phyloP scores from a whole-genome alignment of 2,888 invertebrate species.

The Schizotus pectinicornis region DNA sequence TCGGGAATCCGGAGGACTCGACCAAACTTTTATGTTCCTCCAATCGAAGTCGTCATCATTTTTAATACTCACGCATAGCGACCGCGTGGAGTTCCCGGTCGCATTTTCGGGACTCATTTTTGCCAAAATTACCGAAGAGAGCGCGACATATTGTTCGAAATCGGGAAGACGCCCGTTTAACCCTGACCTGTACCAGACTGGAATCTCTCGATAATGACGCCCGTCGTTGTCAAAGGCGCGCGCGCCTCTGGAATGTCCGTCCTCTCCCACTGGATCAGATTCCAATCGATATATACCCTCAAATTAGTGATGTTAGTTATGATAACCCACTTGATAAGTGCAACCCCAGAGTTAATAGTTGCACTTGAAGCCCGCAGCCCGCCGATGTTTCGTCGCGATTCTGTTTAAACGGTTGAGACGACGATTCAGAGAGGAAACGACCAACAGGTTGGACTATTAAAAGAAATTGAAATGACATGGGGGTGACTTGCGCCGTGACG shows the following conservation, averaged over 20 bases:
- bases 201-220: slow-evolving; percentile 11
- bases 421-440: background rate
- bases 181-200: slow-evolving; percentile 34
- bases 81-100: background rate
- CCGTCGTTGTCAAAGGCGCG: slow-evolving; percentile 21
- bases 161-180: slow-evolving; percentile 8
- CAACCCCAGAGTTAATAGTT: too few species aligned
- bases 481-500: background rate
- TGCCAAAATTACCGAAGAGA: slow-evolving; percentile 1
- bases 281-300: slow-evolving; percentile 25
- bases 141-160: slow-evolving; percentile 11
- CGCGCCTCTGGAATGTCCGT: slow-evolving; percentile 14
- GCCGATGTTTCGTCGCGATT: too few species aligned
- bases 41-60: slow-evolving; percentile 38
- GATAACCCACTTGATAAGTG: too few species aligned
- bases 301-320: slow-evolving; percentile 1
- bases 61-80: background rate
- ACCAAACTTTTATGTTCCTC: slow-evolving; percentile 38
- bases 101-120: slow-evolving; percentile 17
- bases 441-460: background rate
- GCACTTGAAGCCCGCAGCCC: too few species aligned
- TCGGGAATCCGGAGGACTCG: slow-evolving; percentile 45
- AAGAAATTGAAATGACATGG: background rate
- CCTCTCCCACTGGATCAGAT: slow-evolving; percentile 22
- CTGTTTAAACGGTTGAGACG: background rate